Evolutionary conservation across 1,140 invertebrate species (phyloP), one percentile per base, ranked within the genome.

Genomic region (Delia radicum): DNA sequence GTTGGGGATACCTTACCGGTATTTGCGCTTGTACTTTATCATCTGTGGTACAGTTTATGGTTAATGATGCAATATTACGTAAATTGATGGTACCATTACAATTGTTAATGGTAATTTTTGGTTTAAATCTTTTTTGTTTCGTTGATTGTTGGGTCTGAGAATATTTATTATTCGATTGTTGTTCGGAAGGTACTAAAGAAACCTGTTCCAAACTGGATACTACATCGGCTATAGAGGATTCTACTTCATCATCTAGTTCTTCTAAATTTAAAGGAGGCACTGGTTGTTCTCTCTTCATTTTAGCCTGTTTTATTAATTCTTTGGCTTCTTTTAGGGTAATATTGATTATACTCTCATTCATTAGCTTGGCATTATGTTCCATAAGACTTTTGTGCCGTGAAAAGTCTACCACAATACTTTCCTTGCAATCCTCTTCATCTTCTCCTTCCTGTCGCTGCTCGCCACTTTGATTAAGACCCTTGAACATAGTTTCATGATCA

Each of bases 351-450:
- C 80, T 83, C 2, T 85, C 77, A 33, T 80, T 81, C 28, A 79
- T 78, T 2, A 77, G 76, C 75, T 83, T 83, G 2, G 83, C 80
- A 75, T 81, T 80, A 69, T 78, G 63, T 61, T 85, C 80, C 18
- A 84, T 77, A 8, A 83, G 46, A 12, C 85, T 78, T 37, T 78
- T 82, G 73, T 87, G 87, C 0, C 88, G 79, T 1, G 87, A 88
- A 72, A 90, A 89, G 46, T 90, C 87, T 7, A 90, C 87, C 29
- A 87, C 87, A 37, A 89, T 87, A 55, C 87, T 83, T 77, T 89
- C 89, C 4, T 87, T 82, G 0, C 84, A 84, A n/a, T 86, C 82
- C 27, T 42, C 29, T 8, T 73, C 26, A 15, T 48, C 24, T n/a
- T 6, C 0, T 80, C 81, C 18, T 86, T 28, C 15, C 13, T 74